Percentiles rank a stretch among this genome's conserved stretches.
Conservation (phyloP, 1,140 invertebrate genomes). For the Brachionus angularis region DNA sequence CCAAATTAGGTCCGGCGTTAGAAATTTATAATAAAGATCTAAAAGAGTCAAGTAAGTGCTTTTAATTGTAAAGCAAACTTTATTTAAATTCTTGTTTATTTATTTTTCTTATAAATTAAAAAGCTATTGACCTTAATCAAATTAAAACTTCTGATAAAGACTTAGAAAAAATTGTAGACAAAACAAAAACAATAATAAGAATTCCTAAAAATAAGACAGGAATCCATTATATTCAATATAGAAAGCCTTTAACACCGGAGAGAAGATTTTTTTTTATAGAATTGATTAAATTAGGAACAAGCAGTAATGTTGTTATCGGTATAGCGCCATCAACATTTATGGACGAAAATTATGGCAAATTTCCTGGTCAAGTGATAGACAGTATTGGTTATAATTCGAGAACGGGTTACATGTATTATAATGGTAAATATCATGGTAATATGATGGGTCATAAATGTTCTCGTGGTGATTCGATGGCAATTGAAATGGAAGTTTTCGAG, state of each 20-base stretch:
- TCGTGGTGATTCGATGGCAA: conserved; percentile 52
- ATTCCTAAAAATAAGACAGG: conserved; percentile 48
- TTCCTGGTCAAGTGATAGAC: conserved; percentile 49
- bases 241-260: conserved; percentile 48
- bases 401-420: conserved; percentile 51
- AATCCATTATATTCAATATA: conserved; percentile 53
- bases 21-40: conserved; percentile 45
- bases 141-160: neutral
- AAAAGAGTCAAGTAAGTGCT: conserved; percentile 46
- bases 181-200: conserved; percentile 47
- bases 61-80: neutral
- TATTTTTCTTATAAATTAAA: too few species aligned
- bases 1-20: conserved; percentile 31
- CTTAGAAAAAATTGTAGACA: conserved; percentile 48
- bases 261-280: conserved; percentile 49
- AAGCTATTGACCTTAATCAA: conserved; percentile 31
- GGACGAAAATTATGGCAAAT: conserved; percentile 46
- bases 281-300: conserved; percentile 51
- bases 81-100: neutral
- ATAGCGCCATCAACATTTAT: conserved; percentile 49
- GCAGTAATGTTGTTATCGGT: conserved; percentile 52
- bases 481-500: conserved; percentile 50
- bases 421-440: conserved; percentile 49
- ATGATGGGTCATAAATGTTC: conserved; percentile 49
- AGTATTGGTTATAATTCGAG: conserved; percentile 52